Conservation (phyloP, 2,113 vertebrate species). For the Thymallus thymallus region DNA sequence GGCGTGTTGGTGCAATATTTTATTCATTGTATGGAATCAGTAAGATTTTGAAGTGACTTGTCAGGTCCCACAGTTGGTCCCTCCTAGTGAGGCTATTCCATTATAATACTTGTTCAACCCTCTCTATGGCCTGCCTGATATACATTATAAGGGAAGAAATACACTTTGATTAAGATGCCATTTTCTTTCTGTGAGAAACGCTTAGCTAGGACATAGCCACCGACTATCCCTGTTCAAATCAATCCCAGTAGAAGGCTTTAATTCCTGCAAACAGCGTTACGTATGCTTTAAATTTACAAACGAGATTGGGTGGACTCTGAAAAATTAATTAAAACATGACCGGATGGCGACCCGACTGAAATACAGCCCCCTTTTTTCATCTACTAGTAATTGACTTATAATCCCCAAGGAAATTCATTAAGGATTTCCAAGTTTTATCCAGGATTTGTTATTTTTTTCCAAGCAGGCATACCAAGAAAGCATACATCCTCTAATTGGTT, state of each 20-base stretch:
- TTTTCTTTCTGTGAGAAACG: not conserved
- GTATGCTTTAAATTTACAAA: slow-evolving; percentile 36
- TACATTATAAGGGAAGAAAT: not conserved
- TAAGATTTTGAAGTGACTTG: too few relatives aligned
- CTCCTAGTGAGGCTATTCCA: too few relatives aligned
- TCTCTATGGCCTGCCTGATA: too few relatives aligned
- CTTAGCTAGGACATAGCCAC: not conserved
- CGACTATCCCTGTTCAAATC: not conserved
- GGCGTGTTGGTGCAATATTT: too few relatives aligned
- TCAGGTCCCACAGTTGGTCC: too few relatives aligned
- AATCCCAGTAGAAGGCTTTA: slow-evolving; percentile 42
- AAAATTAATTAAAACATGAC: slow-evolving; percentile 39
- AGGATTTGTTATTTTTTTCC: slow-evolving; percentile 16
- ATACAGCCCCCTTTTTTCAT: slow-evolving; percentile 6
- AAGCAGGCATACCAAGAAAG: not conserved
- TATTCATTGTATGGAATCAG: too few relatives aligned
- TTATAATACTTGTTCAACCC: too few relatives aligned
- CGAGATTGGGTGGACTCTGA: slow-evolving; percentile 18
- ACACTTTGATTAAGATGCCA: not conserved
- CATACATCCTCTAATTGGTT: not conserved
- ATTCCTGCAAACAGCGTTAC: slow-evolving; percentile 43
- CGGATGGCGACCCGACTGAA: slow-evolving; percentile 27
- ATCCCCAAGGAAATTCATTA: slow-evolving; percentile 41
- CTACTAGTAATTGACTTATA: slow-evolving; percentile 32
- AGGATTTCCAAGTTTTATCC: slow-evolving; percentile 27